These are phyloP conservation scores for Hypena proboscidalis DNA, from an alignment of 2,888 invertebrate genomes.

Conservation along the genomic window DNA sequence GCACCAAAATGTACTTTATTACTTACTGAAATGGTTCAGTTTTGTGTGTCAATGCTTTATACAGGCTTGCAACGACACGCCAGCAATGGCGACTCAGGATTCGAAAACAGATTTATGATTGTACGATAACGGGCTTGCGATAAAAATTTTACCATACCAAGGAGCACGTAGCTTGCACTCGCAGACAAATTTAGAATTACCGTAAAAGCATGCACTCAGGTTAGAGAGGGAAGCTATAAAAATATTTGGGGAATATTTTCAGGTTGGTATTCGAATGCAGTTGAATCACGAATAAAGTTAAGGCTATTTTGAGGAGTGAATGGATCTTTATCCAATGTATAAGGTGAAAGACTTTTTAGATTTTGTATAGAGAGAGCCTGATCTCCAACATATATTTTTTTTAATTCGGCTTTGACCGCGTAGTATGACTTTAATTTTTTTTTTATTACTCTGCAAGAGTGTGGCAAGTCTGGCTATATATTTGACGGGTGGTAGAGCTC, in stretches of 20 bases:
- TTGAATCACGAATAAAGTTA: too few species aligned
- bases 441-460: too few species aligned
- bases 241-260: constrained; percentile 1
- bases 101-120: constrained; percentile 85
- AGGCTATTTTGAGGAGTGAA: too few species aligned
- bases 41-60: constrained; percentile 57
- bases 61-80: constrained; percentile 62
- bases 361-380: too few species aligned
- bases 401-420: too few species aligned
- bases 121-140: constrained; percentile 83
- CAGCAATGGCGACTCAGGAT: constrained; percentile 78
- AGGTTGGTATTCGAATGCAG: too few species aligned
- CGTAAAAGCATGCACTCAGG: constrained; percentile 29
- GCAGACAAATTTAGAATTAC: constrained; percentile 43
- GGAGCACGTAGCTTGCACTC: constrained; percentile 51
- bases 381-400: too few species aligned
- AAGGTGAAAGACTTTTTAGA: too few species aligned
- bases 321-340: too few species aligned
- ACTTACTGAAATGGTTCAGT: constrained; percentile 56
- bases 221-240: constrained; percentile 13
- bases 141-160: constrained; percentile 80
- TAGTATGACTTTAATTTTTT: too few species aligned
- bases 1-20: constrained; percentile 73
- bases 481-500: too few species aligned
- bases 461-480: too few species aligned